A percentile compares a stretch with the other conserved stretches of the same genome.
Evolutionary conservation across 1,140 invertebrate species (phyloP).

Genomic region (Ericerus pela): DNA sequence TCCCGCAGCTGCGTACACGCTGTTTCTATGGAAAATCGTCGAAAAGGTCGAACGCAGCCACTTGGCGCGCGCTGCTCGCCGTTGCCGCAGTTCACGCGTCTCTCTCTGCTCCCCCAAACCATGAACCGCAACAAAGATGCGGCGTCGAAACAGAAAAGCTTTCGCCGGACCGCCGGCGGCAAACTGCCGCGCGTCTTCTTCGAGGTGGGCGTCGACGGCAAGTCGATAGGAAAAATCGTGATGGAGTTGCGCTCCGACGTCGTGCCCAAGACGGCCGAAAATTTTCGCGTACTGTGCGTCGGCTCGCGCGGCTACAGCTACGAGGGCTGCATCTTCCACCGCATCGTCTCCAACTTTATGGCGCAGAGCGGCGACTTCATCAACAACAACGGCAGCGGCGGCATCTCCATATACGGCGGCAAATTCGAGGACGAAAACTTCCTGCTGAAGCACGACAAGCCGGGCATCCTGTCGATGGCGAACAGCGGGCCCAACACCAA

Average conservation of each 20-base stretch:
- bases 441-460: constrained; percentile 76
- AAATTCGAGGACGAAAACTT: constrained; percentile 98
- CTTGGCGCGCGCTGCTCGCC: too few species aligned
- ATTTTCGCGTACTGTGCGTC: constrained; percentile 84
- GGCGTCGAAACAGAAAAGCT: too few species aligned
- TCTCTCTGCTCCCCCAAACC: too few species aligned
- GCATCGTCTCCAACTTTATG: constrained; percentile 97
- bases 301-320: constrained; percentile 88
- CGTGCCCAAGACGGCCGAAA: constrained; percentile 85
- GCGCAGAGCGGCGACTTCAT: constrained; percentile 94
- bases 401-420: constrained; percentile 87
- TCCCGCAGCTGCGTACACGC: too few species aligned
- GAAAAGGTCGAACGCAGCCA: too few species aligned
- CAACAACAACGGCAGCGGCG: constrained; percentile 87
- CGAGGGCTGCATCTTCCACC: constrained; percentile 81
- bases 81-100: too few species aligned
- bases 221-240: constrained; percentile 64
- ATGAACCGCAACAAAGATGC: too few species aligned
- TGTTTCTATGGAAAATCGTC: too few species aligned
- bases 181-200: constrained; percentile 62
- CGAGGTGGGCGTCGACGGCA: constrained; percentile 68
- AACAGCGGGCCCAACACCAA: constrained; percentile 97
- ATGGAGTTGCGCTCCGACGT: constrained; percentile 80
- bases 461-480: constrained; percentile 88
- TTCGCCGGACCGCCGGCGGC: too few species aligned